These are phyloP conservation scores for Prorops nasuta DNA, from an alignment of 1,140 invertebrate genomes.

Conservation along the genomic window DNA sequence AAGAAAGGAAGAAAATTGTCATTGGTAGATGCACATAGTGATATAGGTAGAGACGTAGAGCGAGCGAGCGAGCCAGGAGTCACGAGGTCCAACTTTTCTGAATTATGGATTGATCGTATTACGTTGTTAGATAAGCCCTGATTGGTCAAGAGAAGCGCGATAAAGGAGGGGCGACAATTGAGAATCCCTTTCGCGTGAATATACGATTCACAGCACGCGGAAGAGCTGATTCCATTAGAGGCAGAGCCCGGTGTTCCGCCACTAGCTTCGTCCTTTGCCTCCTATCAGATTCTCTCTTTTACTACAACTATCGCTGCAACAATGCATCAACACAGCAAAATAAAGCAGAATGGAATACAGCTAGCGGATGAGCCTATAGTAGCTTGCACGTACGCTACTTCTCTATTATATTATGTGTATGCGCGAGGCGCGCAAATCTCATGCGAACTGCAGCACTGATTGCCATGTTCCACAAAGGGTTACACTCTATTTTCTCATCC, in stretches of 20 bases:
- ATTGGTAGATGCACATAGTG: no score
- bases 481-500: conserved; percentile 26
- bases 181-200: conserved; percentile 13
- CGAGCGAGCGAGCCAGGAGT: no score
- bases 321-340: no score
- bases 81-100: neutral
- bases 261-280: neutral
- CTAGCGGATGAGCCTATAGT: no score
- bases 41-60: no score
- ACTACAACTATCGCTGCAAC: no score
- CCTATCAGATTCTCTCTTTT: neutral
- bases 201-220: conserved; percentile 28
- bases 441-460: conserved; percentile 22
- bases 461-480: conserved; percentile 24
- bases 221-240: conserved; percentile 39
- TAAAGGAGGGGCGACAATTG: neutral
- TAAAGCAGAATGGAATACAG: no score
- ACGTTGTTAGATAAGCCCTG: neutral
- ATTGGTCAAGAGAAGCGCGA: neutral
- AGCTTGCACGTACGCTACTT: conserved; percentile 2
- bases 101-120: neutral
- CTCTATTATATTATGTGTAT: conserved; percentile 17
- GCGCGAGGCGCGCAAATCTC: conserved; percentile 17
- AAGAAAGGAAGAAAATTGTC: neutral
- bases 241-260: conserved; percentile 18